Evolutionary conservation across 2,113 vertebrate genomes (phyloP), one percentile per base, ranked within the genome.

Genomic region (Ceratotherium simum): DNA sequence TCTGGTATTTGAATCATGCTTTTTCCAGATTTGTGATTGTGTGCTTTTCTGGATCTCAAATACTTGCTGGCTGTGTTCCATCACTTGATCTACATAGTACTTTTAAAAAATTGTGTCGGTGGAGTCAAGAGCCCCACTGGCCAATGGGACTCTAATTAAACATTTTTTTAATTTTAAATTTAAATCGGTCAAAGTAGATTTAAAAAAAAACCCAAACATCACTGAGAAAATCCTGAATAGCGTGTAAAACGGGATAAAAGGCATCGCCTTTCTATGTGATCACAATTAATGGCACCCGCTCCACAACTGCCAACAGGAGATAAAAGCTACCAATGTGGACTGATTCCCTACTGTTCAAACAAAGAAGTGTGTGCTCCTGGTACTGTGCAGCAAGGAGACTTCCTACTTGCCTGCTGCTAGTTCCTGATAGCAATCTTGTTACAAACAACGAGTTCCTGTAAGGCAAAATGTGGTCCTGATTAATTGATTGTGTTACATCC

Each of bases 381-480:
- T 39, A 0, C 86, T 5, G 6, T 3, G 1, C 31, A 17, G 3
- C 18, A 56, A 33, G 29, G 3, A 3, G 72, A 51, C 14, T 64
- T 64, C 75, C 39, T n/a, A 0, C 58, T 73, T 42, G 33, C 72
- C 33, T 46, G 70, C 72, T n/a, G 13, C 78, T 56, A 23, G 33
- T 29, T 79, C 86, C 92, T 60, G 78, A 93, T 75, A 82, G 65
- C 85, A 90, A 31, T 98, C 93, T 93, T 51, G 60, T 91, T 93
- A 54, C 33, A 73, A 80, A 88, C 78, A 84, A 1, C 36, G 86
- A 89, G 48, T 64, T 73, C 87, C 82, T n/a, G 7, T 90, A 83
- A 97, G 90, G 91, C 82, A 62, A 92, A 92, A 76, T 67, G 23
- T 95, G 97, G 78, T 80, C 82, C 78, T 96, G 42, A 93, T 90